Evolutionary conservation across 2,113 vertebrate species (phyloP).

Genomic region (Semicossyphus pulcher): DNA sequence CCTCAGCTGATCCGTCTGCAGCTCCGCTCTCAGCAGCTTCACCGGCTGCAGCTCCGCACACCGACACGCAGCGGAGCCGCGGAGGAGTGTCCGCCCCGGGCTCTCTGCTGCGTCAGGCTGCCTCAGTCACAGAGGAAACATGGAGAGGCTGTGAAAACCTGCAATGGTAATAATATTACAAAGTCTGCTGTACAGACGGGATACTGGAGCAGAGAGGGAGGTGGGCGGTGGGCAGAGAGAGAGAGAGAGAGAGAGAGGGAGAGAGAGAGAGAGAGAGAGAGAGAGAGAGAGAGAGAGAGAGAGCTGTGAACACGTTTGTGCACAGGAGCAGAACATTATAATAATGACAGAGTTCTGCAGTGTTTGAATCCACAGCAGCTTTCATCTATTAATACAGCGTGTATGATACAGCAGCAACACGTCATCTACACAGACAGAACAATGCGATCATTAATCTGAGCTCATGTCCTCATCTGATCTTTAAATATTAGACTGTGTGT

Average conservation of each 20-base stretch:
- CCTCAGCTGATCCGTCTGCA: neutral
- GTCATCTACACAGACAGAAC: too few species aligned
- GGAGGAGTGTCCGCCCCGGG: constrained; percentile 32
- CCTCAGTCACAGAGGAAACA: constrained; percentile 8
- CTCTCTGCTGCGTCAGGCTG: constrained; percentile 39
- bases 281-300: neutral
- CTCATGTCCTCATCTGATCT: too few species aligned
- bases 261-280: neutral
- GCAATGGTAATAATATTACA: neutral
- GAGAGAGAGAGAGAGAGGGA: neutral
- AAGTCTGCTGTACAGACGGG: neutral
- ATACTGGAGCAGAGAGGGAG: too few species aligned
- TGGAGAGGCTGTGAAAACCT: neutral
- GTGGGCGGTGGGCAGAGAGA: neutral
- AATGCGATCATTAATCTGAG: too few species aligned
- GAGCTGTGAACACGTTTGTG: too few species aligned
- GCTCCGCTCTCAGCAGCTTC: too few species aligned
- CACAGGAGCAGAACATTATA: neutral
- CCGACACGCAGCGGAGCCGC: neutral
- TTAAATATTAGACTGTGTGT: too few species aligned
- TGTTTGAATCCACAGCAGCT: too few species aligned
- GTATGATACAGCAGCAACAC: too few species aligned
- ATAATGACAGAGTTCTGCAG: too few species aligned
- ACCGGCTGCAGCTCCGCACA: neutral
- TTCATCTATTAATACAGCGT: too few species aligned